Evolutionary conservation across 2,797 vertebrate species (phyloP), one percentile per base, ranked within the genome.

Genomic region (Varecia variegata): DNA sequence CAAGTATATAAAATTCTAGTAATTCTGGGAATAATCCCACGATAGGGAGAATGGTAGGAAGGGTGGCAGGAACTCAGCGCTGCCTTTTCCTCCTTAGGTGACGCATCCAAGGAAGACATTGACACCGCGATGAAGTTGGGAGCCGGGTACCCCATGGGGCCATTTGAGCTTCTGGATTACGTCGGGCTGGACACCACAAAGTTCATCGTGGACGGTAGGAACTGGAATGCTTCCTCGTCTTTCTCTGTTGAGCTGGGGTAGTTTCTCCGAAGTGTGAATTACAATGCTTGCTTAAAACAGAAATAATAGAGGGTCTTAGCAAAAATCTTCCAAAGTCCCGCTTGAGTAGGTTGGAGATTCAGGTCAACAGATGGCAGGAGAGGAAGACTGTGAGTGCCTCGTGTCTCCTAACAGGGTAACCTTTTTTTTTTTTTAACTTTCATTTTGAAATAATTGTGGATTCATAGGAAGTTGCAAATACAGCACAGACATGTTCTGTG

Each of bases 111-210:
- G 98, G 99, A 99, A 96, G 99, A 99, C 98, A 99, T 99, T 47
- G 99, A 99, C 95, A 97, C 98, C n/a, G 99, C 99, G 40, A 99
- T 99, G 99, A 99, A 99, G 97, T 98, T 99, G 11, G 99, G 99
- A 3, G 99, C 99, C 17, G 99, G 99, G 23, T 99, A 99, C 98
- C 99, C 99, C 52, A 99, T 99, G 99, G 99, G 99, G 30, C 99
- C 99, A 1, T 99, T 99, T 97, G 99, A 99, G 97, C 99, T 99
- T 32, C 96, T 99, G 32, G 99, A 99, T 98, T 99, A 99, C 1
- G 99, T 99, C 15, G 99, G 99, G 91, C 98, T 99, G 95, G 99
- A 99, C 98, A 99, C 99, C 14, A 95, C 98, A 0, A 99, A 99
- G 98, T 99, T 99, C 97, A 99, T 99, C 96, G 94, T 99, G 70